Evolutionary conservation across 1,140 invertebrate genomes (phyloP), one percentile per base, ranked within the genome.

Genomic region (Phymorhynchus buccinoides): DNA sequence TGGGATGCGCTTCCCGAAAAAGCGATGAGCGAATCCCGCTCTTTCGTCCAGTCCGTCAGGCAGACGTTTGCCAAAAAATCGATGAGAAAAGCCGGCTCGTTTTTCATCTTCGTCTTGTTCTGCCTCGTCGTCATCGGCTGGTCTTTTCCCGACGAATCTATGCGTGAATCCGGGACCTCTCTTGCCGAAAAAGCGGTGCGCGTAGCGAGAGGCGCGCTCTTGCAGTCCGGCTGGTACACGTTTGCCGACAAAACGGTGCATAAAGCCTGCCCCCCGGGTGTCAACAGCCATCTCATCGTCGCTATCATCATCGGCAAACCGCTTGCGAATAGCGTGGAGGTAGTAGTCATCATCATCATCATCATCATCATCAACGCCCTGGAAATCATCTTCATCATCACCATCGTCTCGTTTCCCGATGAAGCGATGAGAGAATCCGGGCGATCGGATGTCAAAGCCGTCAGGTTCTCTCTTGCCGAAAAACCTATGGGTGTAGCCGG

Each of bases 61-160:
- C 16, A 75, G 41, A 30, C 86, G 4, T 52, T 87, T 87, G 14
- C 86, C 86, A 9, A 87, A 79, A 44, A 87, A 87, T 27, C 75
- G 27, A 35, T 87, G 79, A 22, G 42, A 22, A 44, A 82, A 87
- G n/a, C n/a, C n/a, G n/a, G n/a, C n/a, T n/a, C 7, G 30, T n/a
- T 75, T 75, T 75, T 7, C 71, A 75, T n/a, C 71, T n/a, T n/a
- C n/a, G n/a, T n/a, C 22, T 27, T 78, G 78, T 35, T n/a, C 75
- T 42, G 48, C 37, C 35, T 83, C 73, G 12, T 75, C 85, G 41
- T 42, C 75, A 27, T 81, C 41, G 6, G 71, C 71, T 12, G 3
- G 6, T 27, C 85, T 62, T 44, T 86, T 86, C 4, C 85, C 85
- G 6, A 86, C 68, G 71, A 86, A 86, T 12, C 85, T 75, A 39